These are phyloP conservation scores for Cichladusa arquata DNA, from an alignment of 2,113 vertebrate species.

Conservation along the genomic window DNA sequence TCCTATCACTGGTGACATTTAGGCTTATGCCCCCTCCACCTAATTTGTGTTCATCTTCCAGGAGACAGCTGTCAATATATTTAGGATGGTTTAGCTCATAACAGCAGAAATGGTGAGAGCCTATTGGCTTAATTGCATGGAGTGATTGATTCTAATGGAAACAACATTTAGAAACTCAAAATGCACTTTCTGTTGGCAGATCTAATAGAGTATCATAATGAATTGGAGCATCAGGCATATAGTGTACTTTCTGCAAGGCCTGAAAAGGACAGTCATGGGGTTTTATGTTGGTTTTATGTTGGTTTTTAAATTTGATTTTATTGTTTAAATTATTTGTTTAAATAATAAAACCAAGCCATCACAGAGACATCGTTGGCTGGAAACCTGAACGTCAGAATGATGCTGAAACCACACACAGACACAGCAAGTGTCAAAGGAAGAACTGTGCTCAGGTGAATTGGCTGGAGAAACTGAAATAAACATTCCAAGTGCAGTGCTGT, in stretches of 20 bases:
- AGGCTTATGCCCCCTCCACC: conserved; percentile 76
- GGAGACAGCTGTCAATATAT: conserved; percentile 90
- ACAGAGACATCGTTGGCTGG: background rate
- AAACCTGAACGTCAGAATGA: background rate
- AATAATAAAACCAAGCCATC: background rate
- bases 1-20: conserved; percentile 78
- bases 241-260: conserved; percentile 53
- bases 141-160: conserved; percentile 93
- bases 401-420: background rate
- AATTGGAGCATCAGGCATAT: conserved; percentile 61
- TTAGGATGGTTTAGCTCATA: conserved; percentile 84
- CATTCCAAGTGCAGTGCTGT: background rate
- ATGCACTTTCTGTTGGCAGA: conserved; percentile 77
- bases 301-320: background rate
- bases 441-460: background rate
- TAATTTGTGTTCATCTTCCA: conserved; percentile 75
- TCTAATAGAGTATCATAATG: conserved; percentile 69
- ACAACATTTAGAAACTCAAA: conserved; percentile 84
- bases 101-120: conserved; percentile 87
- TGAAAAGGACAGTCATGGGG: conserved; percentile 39
- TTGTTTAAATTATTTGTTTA: conserved; percentile 45
- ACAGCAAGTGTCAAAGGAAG: background rate
- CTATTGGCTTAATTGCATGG: conserved; percentile 89
- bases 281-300: background rate
- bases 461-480: background rate